A percentile compares a stretch with the other conserved stretches of the same genome.
These are phyloP conservation scores for Todiramphus chloris DNA, from an alignment of 2,113 vertebrate species.

Conservation along the genomic window DNA sequence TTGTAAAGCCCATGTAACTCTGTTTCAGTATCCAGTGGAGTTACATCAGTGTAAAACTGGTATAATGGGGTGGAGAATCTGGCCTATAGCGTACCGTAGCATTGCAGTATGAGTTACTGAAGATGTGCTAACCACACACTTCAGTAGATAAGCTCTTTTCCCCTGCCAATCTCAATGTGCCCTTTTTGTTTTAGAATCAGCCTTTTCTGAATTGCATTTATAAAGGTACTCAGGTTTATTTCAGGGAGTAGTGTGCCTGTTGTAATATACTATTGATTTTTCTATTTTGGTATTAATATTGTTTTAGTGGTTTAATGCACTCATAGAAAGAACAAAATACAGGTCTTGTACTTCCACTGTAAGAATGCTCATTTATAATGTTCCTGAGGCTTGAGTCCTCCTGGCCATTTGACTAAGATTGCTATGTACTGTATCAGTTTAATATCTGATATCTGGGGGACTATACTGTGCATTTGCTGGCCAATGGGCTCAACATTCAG, in stretches of 20 bases:
- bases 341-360: not conserved
- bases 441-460: conserved; percentile 40
- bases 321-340: not conserved
- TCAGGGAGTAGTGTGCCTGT: not conserved
- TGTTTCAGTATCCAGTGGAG: conserved; percentile 37
- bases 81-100: not conserved
- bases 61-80: conserved; percentile 7
- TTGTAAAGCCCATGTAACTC: conserved; percentile 36
- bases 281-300: conserved; percentile 27
- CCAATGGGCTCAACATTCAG: conserved; percentile 27
- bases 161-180: not conserved
- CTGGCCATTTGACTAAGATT: conserved; percentile 26
- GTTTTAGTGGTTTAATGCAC: conserved; percentile 14
- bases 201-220: conserved; percentile 2
- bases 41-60: conserved; percentile 9
- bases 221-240: conserved; percentile 8
- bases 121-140: not conserved
- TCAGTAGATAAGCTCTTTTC: not conserved
- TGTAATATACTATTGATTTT: conserved; percentile 25
- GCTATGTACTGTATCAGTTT: not conserved
- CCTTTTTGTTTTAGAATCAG: conserved; percentile 2
- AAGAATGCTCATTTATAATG: conserved; percentile 15
- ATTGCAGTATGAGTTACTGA: not conserved
- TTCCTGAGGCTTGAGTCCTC: conserved; percentile 17
- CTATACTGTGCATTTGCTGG: not conserved